Conservation (phyloP, 2,113 vertebrate genomes). For the Vimba vimba region DNA sequence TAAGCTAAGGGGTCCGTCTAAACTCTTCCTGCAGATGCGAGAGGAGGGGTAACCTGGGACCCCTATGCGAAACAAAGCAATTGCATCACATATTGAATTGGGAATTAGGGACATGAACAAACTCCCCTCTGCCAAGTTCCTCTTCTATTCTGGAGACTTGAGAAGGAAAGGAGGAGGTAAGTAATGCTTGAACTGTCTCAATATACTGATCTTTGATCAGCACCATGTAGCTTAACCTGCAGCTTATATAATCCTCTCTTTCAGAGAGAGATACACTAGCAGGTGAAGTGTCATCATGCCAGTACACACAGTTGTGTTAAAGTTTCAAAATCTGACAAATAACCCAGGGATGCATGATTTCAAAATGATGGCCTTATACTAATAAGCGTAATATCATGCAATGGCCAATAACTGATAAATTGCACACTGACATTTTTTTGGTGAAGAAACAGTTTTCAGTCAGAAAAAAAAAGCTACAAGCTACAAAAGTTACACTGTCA, state of each 20-base stretch:
- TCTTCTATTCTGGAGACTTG: slow-evolving; percentile 24
- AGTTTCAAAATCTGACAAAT: neutral
- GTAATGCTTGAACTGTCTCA: slow-evolving; percentile 47
- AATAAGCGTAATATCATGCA: neutral
- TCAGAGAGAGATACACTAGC: neutral
- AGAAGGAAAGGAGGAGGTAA: slow-evolving; percentile 24
- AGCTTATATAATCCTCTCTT: slow-evolving; percentile 22
- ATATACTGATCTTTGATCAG: slow-evolving; percentile 41
- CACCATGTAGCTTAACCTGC: slow-evolving; percentile 15
- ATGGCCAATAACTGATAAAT: neutral
- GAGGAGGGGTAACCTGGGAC: slow-evolving; percentile 67
- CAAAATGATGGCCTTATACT: neutral
- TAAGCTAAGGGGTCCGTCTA: slow-evolving; percentile 16
- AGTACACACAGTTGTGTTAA: neutral
- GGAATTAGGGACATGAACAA: slow-evolving; percentile 76
- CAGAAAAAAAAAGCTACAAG: no score
- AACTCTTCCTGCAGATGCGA: slow-evolving; percentile 37
- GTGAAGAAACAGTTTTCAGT: no score
- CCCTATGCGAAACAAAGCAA: slow-evolving; percentile 78
- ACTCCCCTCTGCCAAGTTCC: slow-evolving; percentile 36
- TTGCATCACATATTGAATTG: slow-evolving; percentile 81
- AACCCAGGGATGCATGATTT: neutral
- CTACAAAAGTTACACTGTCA: no score
- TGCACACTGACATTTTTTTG: no score
- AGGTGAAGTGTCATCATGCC: neutral